phyloP scores from a whole-genome alignment of 2,888 invertebrate species.

The Bimastos eiseni region DNA sequence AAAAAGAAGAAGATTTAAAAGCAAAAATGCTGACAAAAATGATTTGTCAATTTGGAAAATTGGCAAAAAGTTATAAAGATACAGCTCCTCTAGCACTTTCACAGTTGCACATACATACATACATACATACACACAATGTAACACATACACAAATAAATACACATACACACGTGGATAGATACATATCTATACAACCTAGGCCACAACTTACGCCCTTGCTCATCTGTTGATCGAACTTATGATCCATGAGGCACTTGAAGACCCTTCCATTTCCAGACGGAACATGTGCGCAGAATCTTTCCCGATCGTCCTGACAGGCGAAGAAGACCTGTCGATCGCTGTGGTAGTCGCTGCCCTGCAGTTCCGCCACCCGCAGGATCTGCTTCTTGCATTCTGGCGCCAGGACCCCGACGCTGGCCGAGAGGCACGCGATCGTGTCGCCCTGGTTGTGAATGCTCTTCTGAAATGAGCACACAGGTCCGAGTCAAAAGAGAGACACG shows the following conservation, averaged over 20 bases:
- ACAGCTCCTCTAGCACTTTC: no score
- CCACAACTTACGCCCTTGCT: constrained; percentile 61
- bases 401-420: constrained; percentile 68
- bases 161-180: no score
- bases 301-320: constrained; percentile 83
- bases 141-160: neutral
- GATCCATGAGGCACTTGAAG: constrained; percentile 84
- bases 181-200: neutral
- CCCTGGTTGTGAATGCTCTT: constrained; percentile 71
- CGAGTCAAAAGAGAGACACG: neutral
- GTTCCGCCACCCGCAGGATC: constrained; percentile 80
- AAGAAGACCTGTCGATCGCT: constrained; percentile 85
- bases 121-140: neutral
- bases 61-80: no score
- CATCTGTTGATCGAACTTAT: constrained; percentile 75
- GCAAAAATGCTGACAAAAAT: no score
- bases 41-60: no score
- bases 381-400: constrained; percentile 75
- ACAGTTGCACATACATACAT: no score
- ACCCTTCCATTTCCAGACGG: constrained; percentile 78
- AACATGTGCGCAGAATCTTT: constrained; percentile 73
- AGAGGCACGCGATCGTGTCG: constrained; percentile 81
- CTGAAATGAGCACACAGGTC: constrained; percentile 47
- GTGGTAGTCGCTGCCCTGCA: constrained; percentile 85
- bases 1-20: no score